These are phyloP conservation scores for Epizoanthus rinbou DNA, from an alignment of 92 coral and sea anemone genomes.

Conservation along the genomic window DNA sequence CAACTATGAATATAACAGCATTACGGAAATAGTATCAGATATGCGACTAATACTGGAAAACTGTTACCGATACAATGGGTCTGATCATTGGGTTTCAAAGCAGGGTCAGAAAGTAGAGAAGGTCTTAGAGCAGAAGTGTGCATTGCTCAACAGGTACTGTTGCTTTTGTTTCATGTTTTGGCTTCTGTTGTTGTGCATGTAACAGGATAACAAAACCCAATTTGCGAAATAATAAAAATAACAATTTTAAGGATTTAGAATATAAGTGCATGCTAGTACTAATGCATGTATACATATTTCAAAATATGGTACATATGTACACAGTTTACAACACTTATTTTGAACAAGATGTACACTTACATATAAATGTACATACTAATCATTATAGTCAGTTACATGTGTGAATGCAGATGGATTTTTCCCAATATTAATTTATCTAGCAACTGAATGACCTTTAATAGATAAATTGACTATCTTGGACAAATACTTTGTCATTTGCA, in stretches of 20 bases:
- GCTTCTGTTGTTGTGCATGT: neutral
- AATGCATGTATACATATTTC: neutral
- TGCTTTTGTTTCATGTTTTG: neutral
- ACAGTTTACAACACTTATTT: no score
- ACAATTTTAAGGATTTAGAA: neutral
- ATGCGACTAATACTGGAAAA: slow-evolving; percentile 90
- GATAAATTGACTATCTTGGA: no score
- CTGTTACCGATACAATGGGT: slow-evolving; percentile 96
- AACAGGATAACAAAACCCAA: neutral
- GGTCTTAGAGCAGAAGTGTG: slow-evolving; percentile 92
- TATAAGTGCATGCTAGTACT: neutral
- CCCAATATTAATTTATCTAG: no score
- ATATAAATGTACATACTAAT: no score
- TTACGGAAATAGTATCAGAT: slow-evolving; percentile 92
- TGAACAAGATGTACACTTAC: no score
- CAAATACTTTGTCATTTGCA: no score
- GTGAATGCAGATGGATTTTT: no score
- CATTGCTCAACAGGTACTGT: slow-evolving; percentile 85
- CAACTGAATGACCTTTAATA: no score
- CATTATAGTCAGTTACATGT: no score
- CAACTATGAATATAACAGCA: slow-evolving; percentile 75
- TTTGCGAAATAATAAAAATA: no score
- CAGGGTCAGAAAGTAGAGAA: slow-evolving; percentile 94
- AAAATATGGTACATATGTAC: no score
- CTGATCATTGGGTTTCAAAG: slow-evolving; percentile 96